Conservation (phyloP, 2,888 invertebrate genomes). For the Epinotia bilunana region DNA sequence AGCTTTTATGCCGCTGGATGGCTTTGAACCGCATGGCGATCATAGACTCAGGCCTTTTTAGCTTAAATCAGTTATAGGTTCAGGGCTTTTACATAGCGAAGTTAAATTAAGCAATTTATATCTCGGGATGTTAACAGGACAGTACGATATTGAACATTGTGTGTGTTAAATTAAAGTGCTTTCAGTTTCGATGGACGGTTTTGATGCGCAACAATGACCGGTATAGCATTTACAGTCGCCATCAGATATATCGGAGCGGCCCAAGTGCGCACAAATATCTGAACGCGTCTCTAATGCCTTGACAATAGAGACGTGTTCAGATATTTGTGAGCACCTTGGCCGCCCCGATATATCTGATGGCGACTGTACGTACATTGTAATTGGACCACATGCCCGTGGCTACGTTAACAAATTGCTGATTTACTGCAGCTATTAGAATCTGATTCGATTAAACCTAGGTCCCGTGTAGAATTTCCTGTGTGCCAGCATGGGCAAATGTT, state of each 20-base stretch:
- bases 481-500: background rate
- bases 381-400: slow-evolving; percentile 15
- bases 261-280: no score
- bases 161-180: background rate
- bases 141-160: background rate
- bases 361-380: background rate
- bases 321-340: no score
- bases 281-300: no score
- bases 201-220: background rate
- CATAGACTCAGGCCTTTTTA: background rate
- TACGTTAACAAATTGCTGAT: slow-evolving; percentile 10
- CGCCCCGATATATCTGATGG: no score
- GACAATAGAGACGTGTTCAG: no score
- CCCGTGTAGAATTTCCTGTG: background rate
- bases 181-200: background rate
- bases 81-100: background rate
- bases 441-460: background rate
- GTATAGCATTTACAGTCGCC: no score
- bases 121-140: background rate
- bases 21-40: background rate
- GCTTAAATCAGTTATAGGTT: background rate
- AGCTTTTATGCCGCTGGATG: background rate
- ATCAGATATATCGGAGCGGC: no score
- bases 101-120: background rate
- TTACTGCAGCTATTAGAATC: background rate